These are phyloP conservation scores for Deroplatys truncata DNA, from an alignment of 2,888 invertebrate genomes.

Conservation along the genomic window DNA sequence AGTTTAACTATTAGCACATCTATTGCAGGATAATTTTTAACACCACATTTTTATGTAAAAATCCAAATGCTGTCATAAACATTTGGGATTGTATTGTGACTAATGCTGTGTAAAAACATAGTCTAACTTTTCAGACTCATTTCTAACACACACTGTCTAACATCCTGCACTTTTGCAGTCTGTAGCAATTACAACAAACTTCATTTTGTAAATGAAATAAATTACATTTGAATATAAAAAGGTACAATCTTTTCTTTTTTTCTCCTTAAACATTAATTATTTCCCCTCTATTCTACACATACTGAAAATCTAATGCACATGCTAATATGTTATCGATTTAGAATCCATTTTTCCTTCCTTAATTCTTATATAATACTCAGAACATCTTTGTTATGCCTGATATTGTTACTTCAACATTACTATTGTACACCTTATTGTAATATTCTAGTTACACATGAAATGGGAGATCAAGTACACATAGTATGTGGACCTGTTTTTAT, in stretches of 20 bases:
- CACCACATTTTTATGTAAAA: constrained; percentile 1
- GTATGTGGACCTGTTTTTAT: background rate
- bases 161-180: background rate
- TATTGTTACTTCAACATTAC: background rate
- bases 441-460: background rate
- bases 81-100: background rate
- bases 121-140: background rate
- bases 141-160: background rate
- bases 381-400: background rate
- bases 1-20: background rate
- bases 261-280: background rate
- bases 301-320: background rate
- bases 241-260: background rate
- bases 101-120: constrained; percentile 7
- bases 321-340: constrained; percentile 1
- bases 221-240: constrained; percentile 13
- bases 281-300: background rate
- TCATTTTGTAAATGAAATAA: background rate
- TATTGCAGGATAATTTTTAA: background rate
- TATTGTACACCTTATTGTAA: background rate
- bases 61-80: background rate
- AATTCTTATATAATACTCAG: background rate
- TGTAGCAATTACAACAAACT: background rate
- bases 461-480: constrained; percentile 1
- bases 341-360: constrained; percentile 1